phyloP scores from a whole-genome alignment of 2,888 invertebrate genomes.

The Heteromurus nitidus region DNA sequence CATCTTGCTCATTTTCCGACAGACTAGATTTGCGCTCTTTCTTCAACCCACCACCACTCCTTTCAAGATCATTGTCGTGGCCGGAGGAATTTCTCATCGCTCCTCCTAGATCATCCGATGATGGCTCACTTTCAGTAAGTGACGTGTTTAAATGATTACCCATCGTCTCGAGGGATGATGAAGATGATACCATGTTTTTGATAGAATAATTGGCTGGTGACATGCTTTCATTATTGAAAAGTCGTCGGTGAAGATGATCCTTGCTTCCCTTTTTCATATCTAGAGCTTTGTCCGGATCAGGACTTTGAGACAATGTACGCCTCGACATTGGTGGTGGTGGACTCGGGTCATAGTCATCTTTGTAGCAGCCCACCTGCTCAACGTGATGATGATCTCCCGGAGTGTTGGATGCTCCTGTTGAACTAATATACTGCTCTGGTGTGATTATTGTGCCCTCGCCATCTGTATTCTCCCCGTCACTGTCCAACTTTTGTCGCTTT shows the following conservation, averaged over 20 bases:
- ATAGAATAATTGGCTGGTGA: constrained; percentile 66
- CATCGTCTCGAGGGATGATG: constrained; percentile 18
- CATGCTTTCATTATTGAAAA: constrained; percentile 32
- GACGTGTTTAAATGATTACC: constrained; percentile 27
- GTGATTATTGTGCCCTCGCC: constrained; percentile 35
- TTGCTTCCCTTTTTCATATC: constrained; percentile 55
- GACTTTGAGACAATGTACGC: constrained; percentile 47
- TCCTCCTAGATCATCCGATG: constrained; percentile 5
- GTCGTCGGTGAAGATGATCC: constrained; percentile 16
- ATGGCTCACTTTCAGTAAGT: constrained; percentile 50
- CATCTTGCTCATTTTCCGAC: constrained; percentile 57
- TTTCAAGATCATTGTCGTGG: constrained; percentile 30
- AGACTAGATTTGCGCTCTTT: constrained; percentile 51
- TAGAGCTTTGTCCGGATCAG: constrained; percentile 45
- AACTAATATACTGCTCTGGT: constrained; percentile 1
- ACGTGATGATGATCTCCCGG: constrained; percentile 5
- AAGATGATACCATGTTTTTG: constrained; percentile 60
- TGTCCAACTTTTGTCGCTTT: constrained; percentile 71
- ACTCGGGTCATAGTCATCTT: constrained; percentile 57
- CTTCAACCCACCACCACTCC: constrained; percentile 15
- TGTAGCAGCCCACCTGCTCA: constrained; percentile 44
- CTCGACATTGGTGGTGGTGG: constrained; percentile 22
- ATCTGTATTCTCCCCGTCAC: constrained; percentile 65
- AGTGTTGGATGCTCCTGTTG: background rate
- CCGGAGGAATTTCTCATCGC: background rate